Base-by-base conservation (phyloP, 2,888 invertebrate species). In the Creontiades dilutus region DNA sequence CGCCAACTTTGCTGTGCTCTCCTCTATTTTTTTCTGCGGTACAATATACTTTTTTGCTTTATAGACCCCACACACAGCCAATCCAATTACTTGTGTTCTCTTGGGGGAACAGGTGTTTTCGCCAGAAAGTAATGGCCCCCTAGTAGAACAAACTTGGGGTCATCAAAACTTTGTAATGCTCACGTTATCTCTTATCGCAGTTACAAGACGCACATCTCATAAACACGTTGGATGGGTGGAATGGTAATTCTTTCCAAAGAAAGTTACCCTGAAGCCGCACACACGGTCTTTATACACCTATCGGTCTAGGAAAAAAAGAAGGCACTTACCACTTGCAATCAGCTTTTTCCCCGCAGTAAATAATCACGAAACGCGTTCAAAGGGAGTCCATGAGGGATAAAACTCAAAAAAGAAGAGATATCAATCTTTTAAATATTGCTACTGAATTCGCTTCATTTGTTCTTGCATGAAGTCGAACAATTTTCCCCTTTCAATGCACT, bases 101-200 rank as follows among this genome's bases (percentile, higher is more conserved):
- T 23, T 82, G 27, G 52, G 47, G 47, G 48, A 27, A 27, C 27
- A 48, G 82, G 82, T 27, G 82, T 27, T 82, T 80, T 80, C 19
- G 27, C n/a, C 46, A 23, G 82, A 23, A 82, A 47, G 82, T 82
- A 82, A 82, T 82, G 82, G 82, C 48, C 27, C 52, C 27, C 47
- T 13, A 52, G 46, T 7, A 80, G 80, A 80, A 80, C 80, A 80
- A 82, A 48, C 82, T 48, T 52, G 14, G 47, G 3, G 23, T 52
- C 82, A 82, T 82, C 82, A 82, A 82, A 82, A 82, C 82, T 82
- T 82, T 23, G 48, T 27, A 82, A 82, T 27, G 52, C 82, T 11
- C 47, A 80, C 28, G 80, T 46, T 82, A 52, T 82, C 82, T 82
- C 52, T 82, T 48, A 48, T 82, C 52, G 27, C 82, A 48, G 48